Evolutionary conservation across 2,113 vertebrate genomes (phyloP), one percentile per base, ranked within the genome.

Genomic region (Nanorana parkeri): DNA sequence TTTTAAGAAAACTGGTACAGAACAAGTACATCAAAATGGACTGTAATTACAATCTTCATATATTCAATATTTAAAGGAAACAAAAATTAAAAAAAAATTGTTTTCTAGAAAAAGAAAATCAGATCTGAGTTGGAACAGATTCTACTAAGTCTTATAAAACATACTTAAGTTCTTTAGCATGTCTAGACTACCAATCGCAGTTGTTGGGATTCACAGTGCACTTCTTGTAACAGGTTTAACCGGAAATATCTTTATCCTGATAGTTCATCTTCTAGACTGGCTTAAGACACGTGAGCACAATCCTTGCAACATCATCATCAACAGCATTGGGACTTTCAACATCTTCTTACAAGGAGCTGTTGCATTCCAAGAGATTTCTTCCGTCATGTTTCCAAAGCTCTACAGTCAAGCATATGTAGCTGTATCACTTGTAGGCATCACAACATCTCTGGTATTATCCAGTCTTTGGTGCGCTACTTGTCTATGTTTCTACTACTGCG

Each of bases 251-350:
- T 86, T 88, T 77, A 81, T 88, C 36, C 6, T 36, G 32, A 71
- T 21, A 23, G 36, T 85, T 26, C 78, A 84, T 3, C 56, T 41
- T 51, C 64, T 68, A 24, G 65, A 78, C 7, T 88, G 86, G 84
- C 21, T 86, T n/a, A 80, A 80, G 80, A 87, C 73, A 23, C 85
- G 68, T 56, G 55, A 64, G 4, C 1, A 81, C 61, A 81, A 81
- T 36, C 80, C 77, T 16, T 83, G 26, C 47, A 58, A 79, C 52
- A 82, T 67, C 64, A 87, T 87, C 29, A 58, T 89, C 21, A 58
- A 85, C 66, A 82, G 80, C 72, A 74, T 89, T 32, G 84, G 83
- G 19, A n/a, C 24, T 28, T 86, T 81, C 66, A 87, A 86, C 86
- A 78, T 84, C 67, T 63, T 19, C 24, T 82, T 89, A 36, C 85